Conservation (phyloP, 2,888 invertebrate species). For the Meteorus cinctellus region DNA sequence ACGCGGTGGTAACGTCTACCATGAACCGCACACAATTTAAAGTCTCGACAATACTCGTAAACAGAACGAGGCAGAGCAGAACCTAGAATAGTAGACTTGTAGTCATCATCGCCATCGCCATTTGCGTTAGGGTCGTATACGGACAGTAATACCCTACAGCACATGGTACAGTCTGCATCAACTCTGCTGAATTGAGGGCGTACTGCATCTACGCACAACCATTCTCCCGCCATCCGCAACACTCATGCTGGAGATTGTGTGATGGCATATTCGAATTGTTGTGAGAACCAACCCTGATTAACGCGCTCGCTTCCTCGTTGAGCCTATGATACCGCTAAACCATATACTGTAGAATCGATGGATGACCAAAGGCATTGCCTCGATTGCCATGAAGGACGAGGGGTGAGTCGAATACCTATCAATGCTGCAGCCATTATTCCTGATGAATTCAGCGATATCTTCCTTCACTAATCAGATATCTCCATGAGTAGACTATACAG, state of each 20-base stretch:
- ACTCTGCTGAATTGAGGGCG: constrained; percentile 18
- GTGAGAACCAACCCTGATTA: constrained; percentile 43
- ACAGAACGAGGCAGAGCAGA: constrained; percentile 25
- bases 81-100: constrained; percentile 10
- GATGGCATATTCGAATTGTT: constrained; percentile 36
- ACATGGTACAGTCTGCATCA: neutral
- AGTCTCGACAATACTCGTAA: constrained; percentile 4
- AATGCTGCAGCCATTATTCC: constrained; percentile 27
- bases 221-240: constrained; percentile 23
- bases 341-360: constrained; percentile 23
- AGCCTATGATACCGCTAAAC: constrained; percentile 41
- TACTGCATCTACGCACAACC: constrained; percentile 12
- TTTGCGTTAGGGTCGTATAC: constrained; percentile 5
- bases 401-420: constrained; percentile 5
- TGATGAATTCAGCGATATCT: neutral
- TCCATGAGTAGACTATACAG: neutral
- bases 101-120: constrained; percentile 35
- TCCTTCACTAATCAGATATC: neutral
- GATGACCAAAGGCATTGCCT: constrained; percentile 15
- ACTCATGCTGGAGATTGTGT: constrained; percentile 37
- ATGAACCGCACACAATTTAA: constrained; percentile 22
- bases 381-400: constrained; percentile 19
- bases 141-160: constrained; percentile 14
- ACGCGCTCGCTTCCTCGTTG: constrained; percentile 40
- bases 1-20: constrained; percentile 41